Evolutionary conservation across 1,140 invertebrate genomes (phyloP).

Genomic region (Epicauta chinensis): DNA sequence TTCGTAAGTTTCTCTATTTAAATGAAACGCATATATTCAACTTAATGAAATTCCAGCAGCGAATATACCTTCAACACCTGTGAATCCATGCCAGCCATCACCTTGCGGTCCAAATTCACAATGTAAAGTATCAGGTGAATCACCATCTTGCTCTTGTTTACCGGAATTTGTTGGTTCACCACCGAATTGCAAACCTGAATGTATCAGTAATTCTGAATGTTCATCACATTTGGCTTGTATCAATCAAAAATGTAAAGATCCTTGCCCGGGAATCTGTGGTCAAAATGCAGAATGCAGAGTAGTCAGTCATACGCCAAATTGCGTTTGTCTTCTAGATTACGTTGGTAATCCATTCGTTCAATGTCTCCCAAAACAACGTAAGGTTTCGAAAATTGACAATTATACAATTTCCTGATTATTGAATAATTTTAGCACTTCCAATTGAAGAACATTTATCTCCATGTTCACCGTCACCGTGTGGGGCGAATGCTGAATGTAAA

Average conservation of each 20-base stretch:
- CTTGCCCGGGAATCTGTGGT: conserved; percentile 56
- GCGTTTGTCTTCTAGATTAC: conserved; percentile 53
- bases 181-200: conserved; percentile 61
- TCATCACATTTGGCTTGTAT: conserved; percentile 56
- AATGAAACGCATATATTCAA: background rate
- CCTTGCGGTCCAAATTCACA: conserved; percentile 66
- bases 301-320: conserved; percentile 54
- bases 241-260: conserved; percentile 61
- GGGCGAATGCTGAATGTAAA: conserved; percentile 63
- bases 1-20: conserved; percentile 33
- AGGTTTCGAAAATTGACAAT: background rate
- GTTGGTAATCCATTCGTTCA: conserved; percentile 58
- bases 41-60: conserved; percentile 8
- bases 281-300: conserved; percentile 51
- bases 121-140: conserved; percentile 53
- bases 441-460: conserved; percentile 43
- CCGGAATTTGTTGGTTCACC: conserved; percentile 55
- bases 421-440: conserved; percentile 2
- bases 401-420: background rate
- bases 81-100: conserved; percentile 59
- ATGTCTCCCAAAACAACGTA: conserved; percentile 27
- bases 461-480: conserved; percentile 66
- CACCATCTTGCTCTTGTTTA: conserved; percentile 59
- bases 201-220: conserved; percentile 59
- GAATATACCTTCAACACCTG: conserved; percentile 38